These are phyloP conservation scores for Biston stratarius DNA, from an alignment of 2,888 invertebrate genomes.

Conservation along the genomic window DNA sequence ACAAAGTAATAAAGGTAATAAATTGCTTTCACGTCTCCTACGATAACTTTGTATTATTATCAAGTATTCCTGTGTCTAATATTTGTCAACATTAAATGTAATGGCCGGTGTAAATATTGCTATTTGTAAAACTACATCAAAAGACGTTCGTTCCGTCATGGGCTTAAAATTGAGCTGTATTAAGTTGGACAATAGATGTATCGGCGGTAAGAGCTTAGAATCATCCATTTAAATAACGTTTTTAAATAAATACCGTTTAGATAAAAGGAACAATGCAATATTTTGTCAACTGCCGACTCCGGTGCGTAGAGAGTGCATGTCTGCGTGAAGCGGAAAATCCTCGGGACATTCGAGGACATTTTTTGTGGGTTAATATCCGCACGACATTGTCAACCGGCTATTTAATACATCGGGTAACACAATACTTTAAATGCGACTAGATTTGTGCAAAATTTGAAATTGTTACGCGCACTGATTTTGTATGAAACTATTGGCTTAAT, in stretches of 20 bases:
- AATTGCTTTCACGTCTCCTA: constrained; percentile 69
- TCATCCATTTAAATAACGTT: constrained; percentile 86
- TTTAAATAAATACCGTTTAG: constrained; percentile 85
- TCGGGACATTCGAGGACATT: constrained; percentile 85
- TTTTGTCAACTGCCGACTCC: constrained; percentile 85
- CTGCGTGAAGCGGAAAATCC: constrained; percentile 87
- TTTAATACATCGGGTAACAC: constrained; percentile 85
- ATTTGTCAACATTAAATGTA: constrained; percentile 41
- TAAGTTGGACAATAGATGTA: constrained; percentile 76
- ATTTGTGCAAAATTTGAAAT: constrained; percentile 86
- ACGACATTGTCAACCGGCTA: constrained; percentile 85
- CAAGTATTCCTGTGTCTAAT: constrained; percentile 36
- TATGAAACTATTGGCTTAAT: constrained; percentile 80
- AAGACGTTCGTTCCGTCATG: constrained; percentile 55
- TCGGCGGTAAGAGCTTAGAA: constrained; percentile 82
- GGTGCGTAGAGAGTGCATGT: constrained; percentile 79
- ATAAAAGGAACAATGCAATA: constrained; percentile 87
- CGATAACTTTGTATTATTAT: constrained; percentile 58
- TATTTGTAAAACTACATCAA: constrained; percentile 49
- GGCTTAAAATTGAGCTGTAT: constrained; percentile 72
- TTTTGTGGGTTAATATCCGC: constrained; percentile 86
- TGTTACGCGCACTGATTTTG: constrained; percentile 78
- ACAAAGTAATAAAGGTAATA: constrained; percentile 80
- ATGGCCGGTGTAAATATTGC: constrained; percentile 37
- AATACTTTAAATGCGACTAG: constrained; percentile 85